phyloP scores from a whole-genome alignment of 2,797 vertebrate species.

The Dromococcyx pavoninus region DNA sequence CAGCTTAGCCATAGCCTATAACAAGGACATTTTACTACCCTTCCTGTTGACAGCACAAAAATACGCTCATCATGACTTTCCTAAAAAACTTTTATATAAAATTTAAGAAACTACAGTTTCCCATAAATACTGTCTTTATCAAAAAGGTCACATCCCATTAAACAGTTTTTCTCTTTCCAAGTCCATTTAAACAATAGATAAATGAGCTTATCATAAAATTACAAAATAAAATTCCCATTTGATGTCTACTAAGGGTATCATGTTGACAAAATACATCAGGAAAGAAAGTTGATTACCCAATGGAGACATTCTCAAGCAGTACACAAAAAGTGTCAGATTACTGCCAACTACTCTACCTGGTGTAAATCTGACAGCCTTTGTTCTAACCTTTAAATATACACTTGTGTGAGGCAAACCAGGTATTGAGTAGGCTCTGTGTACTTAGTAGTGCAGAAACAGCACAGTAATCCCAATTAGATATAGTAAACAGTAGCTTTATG shows the following conservation, averaged over 20 bases:
- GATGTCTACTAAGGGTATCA: not conserved
- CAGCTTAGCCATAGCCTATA: not conserved
- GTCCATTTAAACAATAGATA: not conserved
- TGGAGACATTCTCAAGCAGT: not conserved
- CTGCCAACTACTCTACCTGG: not conserved
- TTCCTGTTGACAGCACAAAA: not conserved
- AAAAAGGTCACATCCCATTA: not conserved
- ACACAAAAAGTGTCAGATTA: fast-evolving
- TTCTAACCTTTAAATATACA: not conserved
- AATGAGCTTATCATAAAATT: not conserved
- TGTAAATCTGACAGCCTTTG: not conserved
- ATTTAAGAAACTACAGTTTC: not conserved
- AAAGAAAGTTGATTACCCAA: not conserved
- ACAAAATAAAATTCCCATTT: not conserved
- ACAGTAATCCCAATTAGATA: not conserved
- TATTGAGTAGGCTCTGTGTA: not conserved
- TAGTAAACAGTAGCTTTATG: not conserved
- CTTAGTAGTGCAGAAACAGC: not conserved
- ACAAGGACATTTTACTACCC: not conserved
- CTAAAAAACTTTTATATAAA: not conserved
- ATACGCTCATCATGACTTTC: not conserved
- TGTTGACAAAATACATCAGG: not conserved
- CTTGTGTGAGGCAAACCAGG: not conserved
- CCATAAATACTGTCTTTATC: fast-evolving
- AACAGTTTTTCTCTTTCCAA: not conserved